Conservation (phyloP, 2,797 vertebrate species). For the Lophura swinhoii region DNA sequence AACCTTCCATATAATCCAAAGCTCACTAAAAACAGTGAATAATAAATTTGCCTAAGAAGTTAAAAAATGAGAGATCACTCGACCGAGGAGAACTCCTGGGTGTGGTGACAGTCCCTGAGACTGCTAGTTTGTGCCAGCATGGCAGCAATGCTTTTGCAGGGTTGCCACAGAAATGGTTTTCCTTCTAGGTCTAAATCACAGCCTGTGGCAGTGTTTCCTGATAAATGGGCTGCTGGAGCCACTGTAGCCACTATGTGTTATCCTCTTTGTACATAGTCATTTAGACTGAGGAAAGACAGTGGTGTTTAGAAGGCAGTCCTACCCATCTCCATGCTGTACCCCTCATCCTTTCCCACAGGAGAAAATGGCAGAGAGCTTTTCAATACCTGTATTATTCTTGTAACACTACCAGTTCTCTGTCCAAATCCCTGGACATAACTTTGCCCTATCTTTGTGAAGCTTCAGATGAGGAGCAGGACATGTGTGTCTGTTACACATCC, state of each 20-base stretch:
- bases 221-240: not conserved
- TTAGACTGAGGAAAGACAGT: not conserved
- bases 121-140: not conserved
- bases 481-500: not conserved
- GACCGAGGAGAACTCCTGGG: not conserved
- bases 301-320: not conserved
- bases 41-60: not conserved
- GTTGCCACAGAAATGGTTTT: not conserved
- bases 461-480: not conserved
- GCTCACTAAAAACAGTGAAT: not conserved
- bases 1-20: not conserved
- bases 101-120: not conserved
- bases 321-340: not conserved
- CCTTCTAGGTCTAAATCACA: not conserved
- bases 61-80: not conserved
- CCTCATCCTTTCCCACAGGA: not conserved
- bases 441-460: not conserved
- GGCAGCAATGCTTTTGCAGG: not conserved
- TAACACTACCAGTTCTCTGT: not conserved
- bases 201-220: not conserved
- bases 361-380: not conserved
- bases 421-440: not conserved
- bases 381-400: not conserved
- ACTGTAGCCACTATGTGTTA: not conserved
- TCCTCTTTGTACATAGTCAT: accelerated